Percentiles rank a stretch among this genome's conserved stretches.
Conservation (phyloP, 2,113 vertebrate species). For the Cacatua alba region DNA sequence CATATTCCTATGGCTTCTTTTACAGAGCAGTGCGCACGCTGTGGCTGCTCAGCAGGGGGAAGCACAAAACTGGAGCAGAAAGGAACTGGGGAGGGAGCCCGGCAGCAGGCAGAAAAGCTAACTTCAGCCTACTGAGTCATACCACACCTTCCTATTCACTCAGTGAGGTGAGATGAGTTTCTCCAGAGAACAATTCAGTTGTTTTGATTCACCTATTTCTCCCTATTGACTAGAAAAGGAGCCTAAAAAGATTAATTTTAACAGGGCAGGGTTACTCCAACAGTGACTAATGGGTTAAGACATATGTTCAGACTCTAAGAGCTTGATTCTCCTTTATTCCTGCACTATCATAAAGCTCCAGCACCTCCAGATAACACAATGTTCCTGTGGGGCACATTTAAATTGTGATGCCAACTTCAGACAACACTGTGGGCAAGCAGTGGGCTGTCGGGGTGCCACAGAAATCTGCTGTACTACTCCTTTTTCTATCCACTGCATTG, state of each 20-base stretch:
- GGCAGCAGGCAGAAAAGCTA: background rate
- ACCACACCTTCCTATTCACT: background rate
- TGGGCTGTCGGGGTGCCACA: background rate
- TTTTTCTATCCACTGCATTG: background rate
- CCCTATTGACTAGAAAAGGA: background rate
- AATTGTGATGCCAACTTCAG: background rate
- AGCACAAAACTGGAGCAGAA: background rate
- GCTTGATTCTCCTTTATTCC: background rate
- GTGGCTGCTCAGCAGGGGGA: rapidly evolving
- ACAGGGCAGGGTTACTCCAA: background rate
- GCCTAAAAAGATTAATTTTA: background rate
- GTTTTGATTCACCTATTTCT: background rate
- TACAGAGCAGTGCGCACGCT: rapidly evolving
- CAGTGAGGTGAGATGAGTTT: background rate
- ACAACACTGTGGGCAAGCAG: background rate
- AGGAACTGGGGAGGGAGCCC: background rate
- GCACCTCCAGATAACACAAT: background rate
- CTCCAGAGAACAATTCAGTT: background rate
- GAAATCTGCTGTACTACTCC: background rate
- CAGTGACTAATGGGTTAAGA: background rate
- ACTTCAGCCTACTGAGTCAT: background rate
- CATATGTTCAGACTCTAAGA: background rate
- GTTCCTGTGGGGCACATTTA: background rate
- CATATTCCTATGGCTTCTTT: background rate
- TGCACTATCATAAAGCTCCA: background rate